Percentiles rank a stretch among this genome's conserved stretches.
These are phyloP conservation scores for Centropyge bicolor DNA, from an alignment of 2,797 vertebrate species.

Conservation along the genomic window DNA sequence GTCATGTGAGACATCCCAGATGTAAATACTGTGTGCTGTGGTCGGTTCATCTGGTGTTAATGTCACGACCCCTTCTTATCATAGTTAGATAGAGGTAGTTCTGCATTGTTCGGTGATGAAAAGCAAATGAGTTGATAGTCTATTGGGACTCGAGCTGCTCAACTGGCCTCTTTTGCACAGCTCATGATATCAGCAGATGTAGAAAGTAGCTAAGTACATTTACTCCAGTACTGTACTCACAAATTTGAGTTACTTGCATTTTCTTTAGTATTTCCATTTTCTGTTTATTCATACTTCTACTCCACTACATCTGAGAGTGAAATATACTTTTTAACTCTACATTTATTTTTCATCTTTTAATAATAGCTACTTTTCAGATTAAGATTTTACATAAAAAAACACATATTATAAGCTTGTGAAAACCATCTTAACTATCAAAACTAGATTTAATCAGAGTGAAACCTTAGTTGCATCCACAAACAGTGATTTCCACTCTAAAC, in stretches of 20 bases:
- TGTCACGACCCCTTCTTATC: conserved; percentile 60
- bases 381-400: neutral
- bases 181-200: conserved; percentile 20
- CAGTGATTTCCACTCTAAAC: neutral
- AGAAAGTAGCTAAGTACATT: neutral
- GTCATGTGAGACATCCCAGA: conserved; percentile 70
- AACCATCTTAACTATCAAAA: too few relatives aligned
- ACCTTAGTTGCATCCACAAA: neutral
- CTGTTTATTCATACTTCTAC: too few relatives aligned
- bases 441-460: neutral
- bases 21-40: conserved; percentile 44
- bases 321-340: neutral
- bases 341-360: neutral
- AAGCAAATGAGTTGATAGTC: conserved; percentile 40
- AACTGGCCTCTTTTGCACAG: conserved; percentile 26
- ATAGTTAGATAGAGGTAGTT: conserved; percentile 39
- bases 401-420: neutral
- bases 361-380: neutral
- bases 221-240: neutral
- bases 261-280: neutral
- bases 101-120: conserved; percentile 55
- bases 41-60: conserved; percentile 56
- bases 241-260: neutral
- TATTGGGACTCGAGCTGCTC: conserved; percentile 14
- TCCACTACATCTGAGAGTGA: neutral